A percentile compares a stretch with the other conserved stretches of the same genome.
Evolutionary conservation across 2,888 invertebrate genomes (phyloP).

Genomic region (Mesorhabditis belari): DNA sequence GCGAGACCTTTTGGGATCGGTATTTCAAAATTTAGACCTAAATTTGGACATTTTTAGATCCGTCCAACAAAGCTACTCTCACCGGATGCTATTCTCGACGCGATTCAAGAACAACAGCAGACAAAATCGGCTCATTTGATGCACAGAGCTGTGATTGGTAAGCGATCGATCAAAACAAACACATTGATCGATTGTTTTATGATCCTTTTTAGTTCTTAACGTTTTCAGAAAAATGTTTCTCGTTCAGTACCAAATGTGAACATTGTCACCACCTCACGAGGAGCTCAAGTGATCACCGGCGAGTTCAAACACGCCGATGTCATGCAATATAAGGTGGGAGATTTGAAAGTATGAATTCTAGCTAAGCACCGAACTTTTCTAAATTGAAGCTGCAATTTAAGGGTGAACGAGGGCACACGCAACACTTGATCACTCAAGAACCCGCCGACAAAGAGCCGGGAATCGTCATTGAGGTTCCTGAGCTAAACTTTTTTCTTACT

Average conservation of each 20-base stretch:
- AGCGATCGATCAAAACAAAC: constrained; percentile 4
- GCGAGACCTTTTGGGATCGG: constrained; percentile 76
- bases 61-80: constrained; percentile 78
- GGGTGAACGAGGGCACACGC: neutral
- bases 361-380: constrained; percentile 79
- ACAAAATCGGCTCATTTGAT: constrained; percentile 71
- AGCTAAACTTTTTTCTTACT: constrained; percentile 74
- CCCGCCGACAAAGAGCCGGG: constrained; percentile 61
- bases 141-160: constrained; percentile 64
- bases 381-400: constrained; percentile 64
- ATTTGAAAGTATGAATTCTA: too few relatives aligned
- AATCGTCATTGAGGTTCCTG: constrained; percentile 54
- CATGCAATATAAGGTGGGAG: too few relatives aligned
- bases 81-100: constrained; percentile 84
- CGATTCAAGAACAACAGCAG: constrained; percentile 78
- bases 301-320: constrained; percentile 79
- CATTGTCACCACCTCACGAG: constrained; percentile 73
- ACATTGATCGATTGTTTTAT: too few relatives aligned
- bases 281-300: constrained; percentile 79
- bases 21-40: neutral
- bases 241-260: constrained; percentile 83
- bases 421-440: neutral
- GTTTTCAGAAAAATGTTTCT: too few relatives aligned
- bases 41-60: constrained; percentile 58
- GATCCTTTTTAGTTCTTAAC: too few relatives aligned